Evolutionary conservation across 2,113 vertebrate species (phyloP).

Genomic region (Grammomys dolichurus): DNA sequence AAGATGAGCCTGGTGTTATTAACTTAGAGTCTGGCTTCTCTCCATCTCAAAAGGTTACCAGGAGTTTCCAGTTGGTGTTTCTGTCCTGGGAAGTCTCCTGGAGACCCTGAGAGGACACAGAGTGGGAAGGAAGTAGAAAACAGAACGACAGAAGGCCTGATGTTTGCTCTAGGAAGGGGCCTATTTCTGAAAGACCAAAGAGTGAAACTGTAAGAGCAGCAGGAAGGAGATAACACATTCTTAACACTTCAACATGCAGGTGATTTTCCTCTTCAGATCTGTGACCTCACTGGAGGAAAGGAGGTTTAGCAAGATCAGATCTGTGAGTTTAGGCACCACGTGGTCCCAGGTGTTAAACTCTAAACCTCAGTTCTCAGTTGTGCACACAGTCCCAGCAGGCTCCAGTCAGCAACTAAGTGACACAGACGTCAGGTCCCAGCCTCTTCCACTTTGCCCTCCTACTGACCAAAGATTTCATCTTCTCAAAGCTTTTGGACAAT

Average conservation of each 20-base stretch:
- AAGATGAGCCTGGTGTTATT: not conserved
- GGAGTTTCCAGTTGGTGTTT: not conserved
- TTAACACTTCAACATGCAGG: not conserved
- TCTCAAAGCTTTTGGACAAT: not conserved
- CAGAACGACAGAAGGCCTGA: not conserved
- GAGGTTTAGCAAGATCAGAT: not conserved
- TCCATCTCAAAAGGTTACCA: not conserved
- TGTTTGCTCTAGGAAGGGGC: not conserved
- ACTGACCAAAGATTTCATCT: not conserved
- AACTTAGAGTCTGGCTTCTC: not conserved
- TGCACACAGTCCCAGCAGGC: not conserved
- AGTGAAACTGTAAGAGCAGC: not conserved
- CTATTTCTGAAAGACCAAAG: no score
- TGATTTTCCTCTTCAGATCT: not conserved
- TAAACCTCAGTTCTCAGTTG: not conserved
- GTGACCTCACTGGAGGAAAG: not conserved
- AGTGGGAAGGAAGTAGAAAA: not conserved
- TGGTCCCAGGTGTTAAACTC: not conserved
- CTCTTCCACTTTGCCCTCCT: not conserved
- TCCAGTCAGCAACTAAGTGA: not conserved
- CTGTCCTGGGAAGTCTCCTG: not conserved
- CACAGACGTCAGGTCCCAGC: not conserved
- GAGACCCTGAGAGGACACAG: no score
- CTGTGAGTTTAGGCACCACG: not conserved
- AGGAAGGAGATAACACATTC: not conserved